These are phyloP conservation scores for Plutella xylostella DNA, from an alignment of 2,888 invertebrate species.

Conservation along the genomic window DNA sequence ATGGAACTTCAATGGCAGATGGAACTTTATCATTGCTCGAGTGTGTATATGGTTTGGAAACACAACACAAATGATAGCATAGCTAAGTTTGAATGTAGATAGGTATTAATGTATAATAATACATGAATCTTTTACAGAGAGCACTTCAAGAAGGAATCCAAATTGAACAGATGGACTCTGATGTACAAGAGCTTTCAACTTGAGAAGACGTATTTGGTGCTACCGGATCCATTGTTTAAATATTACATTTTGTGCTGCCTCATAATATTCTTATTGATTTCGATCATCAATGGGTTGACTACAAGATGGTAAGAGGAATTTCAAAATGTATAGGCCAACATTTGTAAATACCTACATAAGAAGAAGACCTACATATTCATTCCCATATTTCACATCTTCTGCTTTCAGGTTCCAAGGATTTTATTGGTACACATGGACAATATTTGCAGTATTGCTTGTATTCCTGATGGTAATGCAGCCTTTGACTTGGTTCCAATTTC, in stretches of 20 bases:
- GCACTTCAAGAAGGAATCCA: constrained; percentile 73
- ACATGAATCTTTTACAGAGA: constrained; percentile 71
- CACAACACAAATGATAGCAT: no score
- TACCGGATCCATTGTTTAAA: constrained; percentile 87
- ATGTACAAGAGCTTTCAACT: constrained; percentile 59
- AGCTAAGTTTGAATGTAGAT: no score
- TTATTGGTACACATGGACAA: constrained; percentile 38
- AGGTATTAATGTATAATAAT: no score
- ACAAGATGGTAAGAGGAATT: constrained; percentile 45
- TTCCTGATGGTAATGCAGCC: constrained; percentile 69
- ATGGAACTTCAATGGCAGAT: no score
- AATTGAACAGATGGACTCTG: constrained; percentile 63
- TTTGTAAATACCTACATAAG: neutral
- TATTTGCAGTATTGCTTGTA: constrained; percentile 31
- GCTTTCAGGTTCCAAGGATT: constrained; percentile 9
- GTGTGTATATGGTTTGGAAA: no score
- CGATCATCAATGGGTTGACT: constrained; percentile 46
- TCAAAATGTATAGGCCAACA: neutral
- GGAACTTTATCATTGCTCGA: no score
- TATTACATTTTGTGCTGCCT: constrained; percentile 72
- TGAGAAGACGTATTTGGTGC: constrained; percentile 79
- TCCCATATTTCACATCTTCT: neutral
- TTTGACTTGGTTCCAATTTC: constrained; percentile 80
- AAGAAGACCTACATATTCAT: neutral
- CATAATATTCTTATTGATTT: constrained; percentile 39